A percentile compares a stretch with the other conserved stretches of the same genome.
phyloP scores from a whole-genome alignment of 2,797 vertebrate species.

The Coregonus suidteri region DNA sequence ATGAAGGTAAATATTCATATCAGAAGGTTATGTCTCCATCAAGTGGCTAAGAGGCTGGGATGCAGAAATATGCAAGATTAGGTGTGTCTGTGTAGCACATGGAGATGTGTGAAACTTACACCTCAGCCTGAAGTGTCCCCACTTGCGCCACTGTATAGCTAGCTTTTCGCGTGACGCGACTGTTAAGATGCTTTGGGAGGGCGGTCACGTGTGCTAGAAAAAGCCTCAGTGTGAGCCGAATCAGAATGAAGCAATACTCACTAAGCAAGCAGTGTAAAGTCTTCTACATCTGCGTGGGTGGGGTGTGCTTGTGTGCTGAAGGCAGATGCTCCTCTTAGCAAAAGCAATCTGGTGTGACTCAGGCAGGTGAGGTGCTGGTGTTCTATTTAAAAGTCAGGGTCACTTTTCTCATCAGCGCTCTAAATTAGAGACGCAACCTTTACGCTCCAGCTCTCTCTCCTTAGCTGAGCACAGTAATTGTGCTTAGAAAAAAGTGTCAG shows the following conservation, averaged over 20 bases:
- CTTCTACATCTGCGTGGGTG: background rate
- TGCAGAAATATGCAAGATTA: conserved; percentile 28
- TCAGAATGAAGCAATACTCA: no score
- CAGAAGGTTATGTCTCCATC: conserved; percentile 21
- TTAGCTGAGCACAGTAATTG: conserved; percentile 42
- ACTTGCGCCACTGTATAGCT: no score
- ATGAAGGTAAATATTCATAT: background rate
- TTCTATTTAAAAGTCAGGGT: conserved; percentile 69
- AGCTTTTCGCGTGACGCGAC: no score
- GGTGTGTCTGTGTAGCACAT: background rate
- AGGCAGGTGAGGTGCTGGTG: conserved; percentile 63
- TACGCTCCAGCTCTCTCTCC: conserved; percentile 27
- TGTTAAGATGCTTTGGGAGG: no score
- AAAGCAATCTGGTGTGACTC: conserved; percentile 19
- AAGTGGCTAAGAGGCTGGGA: conserved; percentile 14
- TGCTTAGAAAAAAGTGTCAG: conserved; percentile 28
- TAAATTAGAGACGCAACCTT: conserved; percentile 69
- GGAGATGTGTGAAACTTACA: background rate
- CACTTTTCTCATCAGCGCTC: conserved; percentile 67
- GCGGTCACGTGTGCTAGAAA: no score
- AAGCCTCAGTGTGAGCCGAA: background rate
- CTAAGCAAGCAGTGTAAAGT: background rate
- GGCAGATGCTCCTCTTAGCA: background rate
- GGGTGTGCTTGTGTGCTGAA: background rate
- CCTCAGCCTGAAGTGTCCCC: no score